These are phyloP conservation scores for Plotosus lineatus DNA, from an alignment of 2,113 vertebrate genomes.

Conservation along the genomic window DNA sequence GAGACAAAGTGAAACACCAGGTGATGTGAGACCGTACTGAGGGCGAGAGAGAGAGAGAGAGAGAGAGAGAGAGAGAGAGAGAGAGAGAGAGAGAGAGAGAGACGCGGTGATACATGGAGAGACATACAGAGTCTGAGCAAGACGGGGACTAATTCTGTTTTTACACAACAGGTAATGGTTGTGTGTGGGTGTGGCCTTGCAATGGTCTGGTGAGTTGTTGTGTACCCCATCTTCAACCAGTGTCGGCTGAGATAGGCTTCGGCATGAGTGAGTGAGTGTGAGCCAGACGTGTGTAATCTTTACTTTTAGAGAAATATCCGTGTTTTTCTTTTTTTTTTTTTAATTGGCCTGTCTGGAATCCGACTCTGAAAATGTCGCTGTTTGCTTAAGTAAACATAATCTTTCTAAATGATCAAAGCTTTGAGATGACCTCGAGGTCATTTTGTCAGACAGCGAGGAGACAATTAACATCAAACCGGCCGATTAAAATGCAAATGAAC, in stretches of 20 bases:
- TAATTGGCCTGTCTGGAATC: neutral
- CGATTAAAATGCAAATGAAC: slow-evolving; percentile 31
- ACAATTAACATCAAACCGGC: slow-evolving; percentile 23
- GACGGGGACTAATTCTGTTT: slow-evolving; percentile 12
- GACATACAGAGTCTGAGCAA: slow-evolving; percentile 20
- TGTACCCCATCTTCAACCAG: too few relatives aligned
- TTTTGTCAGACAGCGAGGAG: slow-evolving; percentile 17
- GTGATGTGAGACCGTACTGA: too few relatives aligned
- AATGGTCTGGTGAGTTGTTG: too few relatives aligned
- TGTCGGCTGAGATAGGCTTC: too few relatives aligned
- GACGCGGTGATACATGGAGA: neutral
- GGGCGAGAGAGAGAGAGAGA: neutral
- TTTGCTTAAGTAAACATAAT: too few relatives aligned
- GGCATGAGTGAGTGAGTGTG: neutral
- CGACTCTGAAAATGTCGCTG: neutral
- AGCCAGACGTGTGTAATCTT: neutral
- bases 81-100: neutral
- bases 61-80: neutral
- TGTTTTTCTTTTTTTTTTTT: neutral
- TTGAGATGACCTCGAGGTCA: slow-evolving; percentile 8
- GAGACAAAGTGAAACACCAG: too few relatives aligned
- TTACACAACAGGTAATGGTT: neutral
- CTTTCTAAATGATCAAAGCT: neutral
- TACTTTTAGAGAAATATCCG: neutral
- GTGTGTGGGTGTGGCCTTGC: too few relatives aligned